Evolutionary conservation across 2,888 invertebrate genomes (phyloP).

Genomic region (Lomographa bimaculata): DNA sequence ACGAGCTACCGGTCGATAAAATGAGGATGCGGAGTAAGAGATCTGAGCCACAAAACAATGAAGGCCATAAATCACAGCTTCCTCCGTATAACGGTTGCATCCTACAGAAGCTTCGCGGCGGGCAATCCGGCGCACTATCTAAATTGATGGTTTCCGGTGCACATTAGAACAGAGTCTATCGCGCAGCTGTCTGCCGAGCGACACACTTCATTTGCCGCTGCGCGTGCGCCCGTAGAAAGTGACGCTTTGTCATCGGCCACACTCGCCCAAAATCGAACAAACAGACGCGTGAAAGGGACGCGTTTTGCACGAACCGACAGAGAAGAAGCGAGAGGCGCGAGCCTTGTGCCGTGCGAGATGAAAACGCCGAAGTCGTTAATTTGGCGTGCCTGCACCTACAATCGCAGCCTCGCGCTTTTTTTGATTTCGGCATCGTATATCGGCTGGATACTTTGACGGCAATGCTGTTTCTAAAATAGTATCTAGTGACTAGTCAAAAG

Average conservation of each 20-base stretch:
- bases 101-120: slow-evolving; percentile 74
- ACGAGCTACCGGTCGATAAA: slow-evolving; percentile 50
- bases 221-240: slow-evolving; percentile 79
- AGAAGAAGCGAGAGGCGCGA: slow-evolving; percentile 42
- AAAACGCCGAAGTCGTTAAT: slow-evolving; percentile 43
- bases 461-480: slow-evolving; percentile 2
- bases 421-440: slow-evolving; percentile 50
- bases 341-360: slow-evolving; percentile 33
- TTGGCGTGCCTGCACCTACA: slow-evolving; percentile 51
- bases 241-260: slow-evolving; percentile 67
- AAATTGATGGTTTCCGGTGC: slow-evolving; percentile 81
- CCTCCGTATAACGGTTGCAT: slow-evolving; percentile 76
- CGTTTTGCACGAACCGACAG: slow-evolving; percentile 24
- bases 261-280: slow-evolving; percentile 64
- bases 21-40: slow-evolving; percentile 58
- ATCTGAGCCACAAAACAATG: slow-evolving; percentile 75
- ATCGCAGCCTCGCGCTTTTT: slow-evolving; percentile 45
- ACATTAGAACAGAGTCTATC: slow-evolving; percentile 72
- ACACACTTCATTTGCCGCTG: slow-evolving; percentile 79
- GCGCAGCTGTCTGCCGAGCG: slow-evolving; percentile 76
- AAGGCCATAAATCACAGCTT: slow-evolving; percentile 79
- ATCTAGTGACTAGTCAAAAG: too few relatives aligned
- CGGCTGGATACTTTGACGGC: slow-evolving; percentile 38
- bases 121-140: slow-evolving; percentile 77
- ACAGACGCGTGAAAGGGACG: slow-evolving; percentile 50